Base-by-base conservation (phyloP, 2,888 invertebrate species). In the Seladonia tumulorum region DNA sequence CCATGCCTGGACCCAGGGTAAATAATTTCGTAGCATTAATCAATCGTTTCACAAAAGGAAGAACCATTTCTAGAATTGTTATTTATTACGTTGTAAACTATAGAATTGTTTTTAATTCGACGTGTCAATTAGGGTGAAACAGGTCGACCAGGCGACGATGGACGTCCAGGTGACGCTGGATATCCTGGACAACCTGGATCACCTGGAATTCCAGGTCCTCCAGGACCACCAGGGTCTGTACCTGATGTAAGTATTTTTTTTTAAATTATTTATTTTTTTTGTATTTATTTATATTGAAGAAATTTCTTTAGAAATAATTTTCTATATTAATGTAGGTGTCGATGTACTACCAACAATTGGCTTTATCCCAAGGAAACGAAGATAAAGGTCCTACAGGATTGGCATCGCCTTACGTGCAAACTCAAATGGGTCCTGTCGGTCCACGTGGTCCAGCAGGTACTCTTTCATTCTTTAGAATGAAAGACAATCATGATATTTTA, bases 371-470 rank as follows among this genome's bases (percentile, higher is more conserved):
- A 92, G 96, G 96, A 2, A 97, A 97, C 80, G 96, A 96, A 14
- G 98, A 98, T 91, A 98, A 98, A 94, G 98, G 98, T 0, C 98
- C 97, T 0, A 95, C 96, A 18, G 92, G 90, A 76, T 95, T 94
- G 42, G 93, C 94, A 29, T 95, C 95, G 88, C 96, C 96, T 91
- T 98, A 97, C 94, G 95, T 98, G 94, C 98, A 98, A 95, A 97
- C 98, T 29, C 97, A 97, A 91, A 97, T 97, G 2, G 98, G 98
- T 10, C 97, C 97, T 22, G 96, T 97, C 29, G 98, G 99, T 60
- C 96, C 97, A 0, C 96, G 98, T 93, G 98, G 99, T 88, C 96
- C 97, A 70, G 96, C 97, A 90, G 98, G 98, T 96, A 90, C 14
- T 57, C 18, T 25, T 35, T 2, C 18, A 16, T 39, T 57, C 12